These are phyloP conservation scores for Amphibalanus amphitrite DNA, from an alignment of 1,140 invertebrate species.

Conservation along the genomic window DNA sequence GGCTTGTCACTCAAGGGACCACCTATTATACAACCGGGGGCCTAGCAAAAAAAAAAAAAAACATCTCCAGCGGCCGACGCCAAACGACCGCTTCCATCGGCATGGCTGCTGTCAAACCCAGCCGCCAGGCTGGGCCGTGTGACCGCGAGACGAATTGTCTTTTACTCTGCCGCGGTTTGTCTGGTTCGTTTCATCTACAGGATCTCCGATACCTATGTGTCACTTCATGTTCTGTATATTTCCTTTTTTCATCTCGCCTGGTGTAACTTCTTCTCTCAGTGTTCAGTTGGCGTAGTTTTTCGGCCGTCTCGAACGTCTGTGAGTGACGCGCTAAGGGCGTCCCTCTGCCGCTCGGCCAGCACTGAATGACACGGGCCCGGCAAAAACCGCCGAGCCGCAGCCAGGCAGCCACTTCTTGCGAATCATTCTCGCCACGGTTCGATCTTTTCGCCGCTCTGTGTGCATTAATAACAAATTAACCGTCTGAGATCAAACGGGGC, in stretches of 20 bases:
- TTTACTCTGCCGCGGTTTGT: no score
- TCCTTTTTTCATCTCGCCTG: background rate
- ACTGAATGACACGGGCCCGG: background rate
- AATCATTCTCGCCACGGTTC: background rate
- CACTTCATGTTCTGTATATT: no score
- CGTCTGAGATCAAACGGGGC: background rate
- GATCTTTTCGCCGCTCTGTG: background rate
- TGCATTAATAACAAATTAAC: constrained; percentile 2
- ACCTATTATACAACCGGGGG: background rate
- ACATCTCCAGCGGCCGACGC: no score
- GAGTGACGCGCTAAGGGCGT: background rate
- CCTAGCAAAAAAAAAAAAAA: no score
- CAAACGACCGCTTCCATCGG: no score
- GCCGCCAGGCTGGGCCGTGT: no score
- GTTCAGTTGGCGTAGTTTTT: background rate
- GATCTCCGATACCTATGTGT: no score
- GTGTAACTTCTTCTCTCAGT: background rate
- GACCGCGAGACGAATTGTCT: no score
- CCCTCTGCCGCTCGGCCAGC: background rate
- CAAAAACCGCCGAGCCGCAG: background rate
- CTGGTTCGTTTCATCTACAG: no score
- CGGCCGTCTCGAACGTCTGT: background rate
- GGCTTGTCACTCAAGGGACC: background rate
- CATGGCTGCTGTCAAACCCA: no score
- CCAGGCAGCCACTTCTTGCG: background rate